A percentile compares a stretch with the other conserved stretches of the same genome.
Conservation (phyloP, 2,113 vertebrate genomes). For the Zosterops japonicus region DNA sequence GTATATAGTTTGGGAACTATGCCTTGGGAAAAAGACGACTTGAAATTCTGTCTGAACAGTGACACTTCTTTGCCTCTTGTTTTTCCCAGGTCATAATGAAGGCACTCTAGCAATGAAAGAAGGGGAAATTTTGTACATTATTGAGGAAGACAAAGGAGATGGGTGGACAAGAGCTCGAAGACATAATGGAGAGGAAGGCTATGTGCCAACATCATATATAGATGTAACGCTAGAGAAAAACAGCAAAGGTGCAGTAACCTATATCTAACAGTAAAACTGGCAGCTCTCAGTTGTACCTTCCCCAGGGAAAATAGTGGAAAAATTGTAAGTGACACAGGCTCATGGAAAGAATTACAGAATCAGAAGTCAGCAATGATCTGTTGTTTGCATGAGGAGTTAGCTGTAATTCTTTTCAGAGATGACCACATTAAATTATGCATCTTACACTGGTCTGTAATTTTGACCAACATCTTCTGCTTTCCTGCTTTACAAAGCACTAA, state of each 20-base stretch:
- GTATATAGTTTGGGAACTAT: background rate
- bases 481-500: slow-evolving; percentile 51
- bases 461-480: slow-evolving; percentile 57
- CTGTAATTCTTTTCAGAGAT: background rate
- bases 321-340: background rate
- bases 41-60: slow-evolving; percentile 24
- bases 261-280: slow-evolving; percentile 84
- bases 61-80: slow-evolving; percentile 21
- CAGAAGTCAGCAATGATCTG: slow-evolving; percentile 24
- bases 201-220: slow-evolving; percentile 97
- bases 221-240: slow-evolving; percentile 98
- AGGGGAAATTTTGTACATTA: slow-evolving; percentile 93
- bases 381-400: slow-evolving; percentile 77
- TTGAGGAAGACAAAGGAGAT: slow-evolving; percentile 98
- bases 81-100: slow-evolving; percentile 89
- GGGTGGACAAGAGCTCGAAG: slow-evolving; percentile 97
- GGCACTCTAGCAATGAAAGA: slow-evolving; percentile 96
- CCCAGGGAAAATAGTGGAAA: slow-evolving; percentile 34
- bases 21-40: background rate
- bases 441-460: slow-evolving; percentile 46
- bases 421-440: slow-evolving; percentile 13
- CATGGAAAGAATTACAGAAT: slow-evolving; percentile 29
- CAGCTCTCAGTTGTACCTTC: slow-evolving; percentile 50
- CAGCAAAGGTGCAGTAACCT: slow-evolving; percentile 99
- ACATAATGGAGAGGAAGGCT: slow-evolving; percentile 95